Evolutionary conservation across 2,113 vertebrate species (phyloP).

Genomic region (Salvator merianae): DNA sequence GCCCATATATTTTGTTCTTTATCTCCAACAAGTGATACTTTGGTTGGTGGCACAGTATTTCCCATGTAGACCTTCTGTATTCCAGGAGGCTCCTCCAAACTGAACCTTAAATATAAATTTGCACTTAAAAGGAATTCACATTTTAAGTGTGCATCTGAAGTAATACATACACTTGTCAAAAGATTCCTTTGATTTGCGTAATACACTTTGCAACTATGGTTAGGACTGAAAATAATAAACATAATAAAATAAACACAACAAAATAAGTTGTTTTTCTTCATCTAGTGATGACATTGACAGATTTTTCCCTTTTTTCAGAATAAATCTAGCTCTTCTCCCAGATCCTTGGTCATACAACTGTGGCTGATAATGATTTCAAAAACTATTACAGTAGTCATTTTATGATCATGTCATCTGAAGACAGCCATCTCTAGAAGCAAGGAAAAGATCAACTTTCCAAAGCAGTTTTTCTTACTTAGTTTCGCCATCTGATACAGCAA

Average conservation of each 20-base stretch:
- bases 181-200: background rate
- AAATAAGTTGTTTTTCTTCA: background rate
- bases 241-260: background rate
- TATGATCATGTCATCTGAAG: background rate
- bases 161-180: background rate
- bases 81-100: conserved; percentile 85
- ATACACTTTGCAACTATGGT: background rate
- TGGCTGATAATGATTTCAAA: background rate
- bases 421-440: background rate
- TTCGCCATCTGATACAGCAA: conserved; percentile 92
- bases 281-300: background rate
- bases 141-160: background rate
- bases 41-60: conserved; percentile 81
- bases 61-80: conserved; percentile 85
- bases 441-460: background rate
- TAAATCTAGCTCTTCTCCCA: background rate
- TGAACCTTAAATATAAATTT: conserved; percentile 77
- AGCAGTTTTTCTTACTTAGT: conserved; percentile 82
- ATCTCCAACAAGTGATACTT: conserved; percentile 83
- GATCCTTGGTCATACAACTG: too few relatives aligned
- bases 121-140: conserved; percentile 15
- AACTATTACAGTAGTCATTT: background rate
- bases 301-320: background rate
- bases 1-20: conserved; percentile 90
- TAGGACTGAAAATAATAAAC: background rate